Base-by-base conservation (phyloP, 2,113 vertebrate species). In the Camelus bactrianus region DNA sequence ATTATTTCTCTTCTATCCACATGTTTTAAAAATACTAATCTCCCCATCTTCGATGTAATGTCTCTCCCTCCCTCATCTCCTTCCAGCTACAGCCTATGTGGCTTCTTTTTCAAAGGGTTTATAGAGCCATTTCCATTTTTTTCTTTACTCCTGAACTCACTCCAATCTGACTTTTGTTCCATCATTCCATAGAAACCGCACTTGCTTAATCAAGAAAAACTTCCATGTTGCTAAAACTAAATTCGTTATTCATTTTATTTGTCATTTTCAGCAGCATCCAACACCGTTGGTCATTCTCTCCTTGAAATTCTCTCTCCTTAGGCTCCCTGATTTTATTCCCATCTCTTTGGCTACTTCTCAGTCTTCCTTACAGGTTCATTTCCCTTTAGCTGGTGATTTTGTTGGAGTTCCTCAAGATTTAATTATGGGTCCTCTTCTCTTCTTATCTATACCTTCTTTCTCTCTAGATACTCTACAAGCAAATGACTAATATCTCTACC, bases 131-230 rank as follows among this genome's bases (percentile, higher is more conserved):
- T 84, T 92, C 17, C 8, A 72, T 89, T 58, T 65, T 72, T 72
- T n/a, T 64, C 72, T 54, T 84, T 81, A 85, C 48, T 67, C 24
- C 65, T 95, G 26, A 81, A 62, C 30, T 89, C 38, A 94, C 54
- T 69, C 38, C 11, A 73, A 32, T 77, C 42, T 92, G 58, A 14
- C 24, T 89, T 91, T 32, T 64, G 15, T 42, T 86, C 52, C 52
- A 76, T 48, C 30, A 73, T n/a, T 89, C n/a, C 16, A 54, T 9
- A 94, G 48, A 92, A 80, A 69, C 48, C n/a, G 9, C 30, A 89
- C 46, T 76, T 48, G 38, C 24, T 92, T 64, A 85, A 76, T 72
- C 32, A 87, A 65, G 32, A 77, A 94, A 93, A 56, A 60, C 30
- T 42, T 76, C 58, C 22, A 73, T 26, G 6, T 89, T 85, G 65